Evolutionary conservation across 2,888 invertebrate species (phyloP).

Genomic region (Heteromyza rotundicornis): DNA sequence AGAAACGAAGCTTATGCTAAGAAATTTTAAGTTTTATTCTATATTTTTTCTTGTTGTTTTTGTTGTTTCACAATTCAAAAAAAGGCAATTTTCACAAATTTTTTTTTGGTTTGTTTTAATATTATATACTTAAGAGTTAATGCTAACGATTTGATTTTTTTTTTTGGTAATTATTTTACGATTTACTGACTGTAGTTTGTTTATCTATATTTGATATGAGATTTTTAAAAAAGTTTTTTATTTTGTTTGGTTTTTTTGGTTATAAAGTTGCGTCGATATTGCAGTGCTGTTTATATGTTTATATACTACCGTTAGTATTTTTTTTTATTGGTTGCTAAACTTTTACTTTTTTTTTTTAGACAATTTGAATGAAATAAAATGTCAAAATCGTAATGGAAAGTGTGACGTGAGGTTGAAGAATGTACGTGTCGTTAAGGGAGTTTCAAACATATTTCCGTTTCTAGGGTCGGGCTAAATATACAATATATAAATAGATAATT

Average conservation of each 20-base stretch:
- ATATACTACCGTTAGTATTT: neutral
- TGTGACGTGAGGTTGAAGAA: neutral
- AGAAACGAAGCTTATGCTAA: neutral
- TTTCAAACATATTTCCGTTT: too few species aligned
- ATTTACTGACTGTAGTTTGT: slow-evolving; percentile 11
- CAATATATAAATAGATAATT: too few species aligned
- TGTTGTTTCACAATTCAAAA: slow-evolving; percentile 8
- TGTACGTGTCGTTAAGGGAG: too few species aligned
- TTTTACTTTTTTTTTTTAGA: slow-evolving; percentile 9
- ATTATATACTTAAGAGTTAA: slow-evolving; percentile 18
- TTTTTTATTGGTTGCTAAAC: slow-evolving; percentile 21
- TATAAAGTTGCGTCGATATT: neutral
- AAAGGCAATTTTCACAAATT: slow-evolving; percentile 14
- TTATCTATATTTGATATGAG: neutral
- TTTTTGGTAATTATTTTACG: slow-evolving; percentile 18
- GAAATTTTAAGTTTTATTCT: slow-evolving; percentile 28
- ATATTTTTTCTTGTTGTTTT: slow-evolving; percentile 12
- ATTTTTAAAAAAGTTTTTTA: too few species aligned
- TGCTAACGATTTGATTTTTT: slow-evolving; percentile 31
- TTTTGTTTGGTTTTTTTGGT: neutral
- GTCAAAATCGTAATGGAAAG: neutral
- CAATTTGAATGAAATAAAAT: too few species aligned
- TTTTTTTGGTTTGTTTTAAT: slow-evolving; percentile 14
- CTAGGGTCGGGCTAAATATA: neutral
- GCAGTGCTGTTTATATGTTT: neutral